Conservation (phyloP, 2,113 vertebrate species). For the Antidorcas marsupialis region DNA sequence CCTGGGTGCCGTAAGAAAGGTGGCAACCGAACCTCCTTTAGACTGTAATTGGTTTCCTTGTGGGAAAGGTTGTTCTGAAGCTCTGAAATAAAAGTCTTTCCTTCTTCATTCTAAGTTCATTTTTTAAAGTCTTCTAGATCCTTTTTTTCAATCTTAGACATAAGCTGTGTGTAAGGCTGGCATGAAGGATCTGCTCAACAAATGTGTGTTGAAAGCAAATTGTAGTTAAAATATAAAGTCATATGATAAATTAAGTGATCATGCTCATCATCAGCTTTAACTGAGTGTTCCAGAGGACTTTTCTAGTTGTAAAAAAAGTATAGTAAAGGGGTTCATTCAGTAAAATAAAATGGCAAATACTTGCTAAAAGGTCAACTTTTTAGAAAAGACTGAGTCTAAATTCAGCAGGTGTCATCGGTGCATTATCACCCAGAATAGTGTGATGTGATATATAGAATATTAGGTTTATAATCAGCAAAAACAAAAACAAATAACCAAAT, state of each 20-base stretch:
- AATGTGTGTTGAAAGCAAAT: not conserved
- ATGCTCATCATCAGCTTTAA: not conserved
- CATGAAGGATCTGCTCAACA: not conserved
- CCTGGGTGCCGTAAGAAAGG: slow-evolving; percentile 78
- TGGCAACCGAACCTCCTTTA: slow-evolving; percentile 39
- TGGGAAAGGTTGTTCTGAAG: slow-evolving; percentile 76
- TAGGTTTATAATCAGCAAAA: not conserved
- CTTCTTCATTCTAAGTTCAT: slow-evolving; percentile 83
- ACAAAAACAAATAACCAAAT: not conserved
- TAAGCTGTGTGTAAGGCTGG: slow-evolving; percentile 77
- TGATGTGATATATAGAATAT: not conserved
- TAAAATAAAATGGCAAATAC: slow-evolving; percentile 3
- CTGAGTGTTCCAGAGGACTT: not conserved
- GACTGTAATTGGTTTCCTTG: slow-evolving; percentile 57
- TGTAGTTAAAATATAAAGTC: not conserved
- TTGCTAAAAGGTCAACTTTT: not conserved
- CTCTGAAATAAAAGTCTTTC: slow-evolving; percentile 77
- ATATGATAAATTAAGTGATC: not conserved
- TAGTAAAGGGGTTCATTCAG: not conserved
- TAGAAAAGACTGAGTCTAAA: not conserved
- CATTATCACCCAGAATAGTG: not conserved
- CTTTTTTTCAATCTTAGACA: slow-evolving; percentile 76
- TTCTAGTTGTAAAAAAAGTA: not conserved
- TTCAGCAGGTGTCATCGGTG: not conserved
- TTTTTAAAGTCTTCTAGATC: not conserved